Conservation (phyloP, 2,888 invertebrate genomes). For the Apoda limacodes region DNA sequence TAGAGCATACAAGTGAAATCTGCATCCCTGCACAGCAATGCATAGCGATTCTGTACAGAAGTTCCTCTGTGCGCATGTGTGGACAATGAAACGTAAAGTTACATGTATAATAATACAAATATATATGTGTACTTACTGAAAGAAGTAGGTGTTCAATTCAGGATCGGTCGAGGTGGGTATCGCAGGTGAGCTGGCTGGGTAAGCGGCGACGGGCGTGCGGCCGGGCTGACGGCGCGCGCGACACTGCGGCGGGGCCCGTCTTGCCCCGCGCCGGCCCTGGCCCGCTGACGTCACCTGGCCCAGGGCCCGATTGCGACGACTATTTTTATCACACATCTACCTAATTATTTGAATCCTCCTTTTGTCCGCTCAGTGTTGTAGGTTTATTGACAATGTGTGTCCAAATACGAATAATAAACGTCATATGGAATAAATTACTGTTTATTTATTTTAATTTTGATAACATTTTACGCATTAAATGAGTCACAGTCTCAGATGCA, state of each 20-base stretch:
- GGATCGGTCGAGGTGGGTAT: conserved; percentile 26
- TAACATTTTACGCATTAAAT: conserved; percentile 1
- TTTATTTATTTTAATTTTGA: background rate
- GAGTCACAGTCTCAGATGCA: too few relatives aligned
- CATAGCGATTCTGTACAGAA: conserved; percentile 31
- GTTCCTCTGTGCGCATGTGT: background rate
- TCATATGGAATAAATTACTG: too few relatives aligned
- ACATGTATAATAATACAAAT: conserved; percentile 12
- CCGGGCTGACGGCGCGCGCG: conserved; percentile 66
- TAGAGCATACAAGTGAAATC: conserved; percentile 56
- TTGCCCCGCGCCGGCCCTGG: conserved; percentile 62
- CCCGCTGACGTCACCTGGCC: conserved; percentile 67
- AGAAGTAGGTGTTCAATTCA: conserved; percentile 24
- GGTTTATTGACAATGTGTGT: too few relatives aligned
- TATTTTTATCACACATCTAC: conserved; percentile 63
- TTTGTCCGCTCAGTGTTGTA: conserved; percentile 56
- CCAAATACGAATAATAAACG: too few relatives aligned
- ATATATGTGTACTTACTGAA: conserved; percentile 32
- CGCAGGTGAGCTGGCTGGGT: conserved; percentile 23
- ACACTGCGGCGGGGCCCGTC: conserved; percentile 69
- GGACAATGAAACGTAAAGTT: background rate
- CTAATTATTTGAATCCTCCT: conserved; percentile 66
- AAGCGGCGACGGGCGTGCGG: conserved; percentile 48
- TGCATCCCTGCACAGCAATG: conserved; percentile 47
- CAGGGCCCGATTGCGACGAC: conserved; percentile 63